Evolutionary conservation across 1,140 invertebrate genomes (phyloP).

Genomic region (Drosophila seguyi): DNA sequence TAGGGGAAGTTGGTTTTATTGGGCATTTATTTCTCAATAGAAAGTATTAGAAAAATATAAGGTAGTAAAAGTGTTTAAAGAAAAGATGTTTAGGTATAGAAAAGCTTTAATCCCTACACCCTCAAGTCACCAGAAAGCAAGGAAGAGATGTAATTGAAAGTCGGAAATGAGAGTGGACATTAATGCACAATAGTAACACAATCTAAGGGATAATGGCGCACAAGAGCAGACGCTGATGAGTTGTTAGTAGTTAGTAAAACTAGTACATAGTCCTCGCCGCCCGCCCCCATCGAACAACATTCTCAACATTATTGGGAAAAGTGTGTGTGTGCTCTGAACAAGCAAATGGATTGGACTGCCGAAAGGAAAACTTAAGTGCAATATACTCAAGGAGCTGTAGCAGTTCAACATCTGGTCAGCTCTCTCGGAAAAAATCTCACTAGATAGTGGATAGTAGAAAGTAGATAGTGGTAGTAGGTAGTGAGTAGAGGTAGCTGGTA

Average conservation of each 20-base stretch:
- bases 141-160: constrained; percentile 2
- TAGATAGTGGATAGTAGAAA: constrained; percentile 1
- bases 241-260: constrained; percentile 49
- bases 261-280: constrained; percentile 18
- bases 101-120: not conserved
- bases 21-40: not conserved
- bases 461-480: not conserved
- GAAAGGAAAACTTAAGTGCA: constrained; percentile 49
- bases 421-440: constrained; percentile 46
- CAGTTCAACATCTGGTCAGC: constrained; percentile 51
- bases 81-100: not conserved
- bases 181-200: constrained; percentile 41
- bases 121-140: not conserved
- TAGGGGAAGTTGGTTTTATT: constrained; percentile 10
- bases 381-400: constrained; percentile 55
- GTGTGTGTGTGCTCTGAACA: constrained; percentile 41
- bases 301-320: constrained; percentile 40
- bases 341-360: constrained; percentile 42
- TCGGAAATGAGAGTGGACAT: constrained; percentile 31
- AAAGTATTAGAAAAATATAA: not conserved
- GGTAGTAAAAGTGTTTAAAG: not conserved
- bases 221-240: constrained; percentile 44
- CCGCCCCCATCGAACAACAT: constrained; percentile 25
- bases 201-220: constrained; percentile 37
- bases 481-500: constrained; percentile 5